Evolutionary conservation across 2,113 vertebrate genomes (phyloP), one percentile per base, ranked within the genome.

Genomic region (Gallinago jamesoni): DNA sequence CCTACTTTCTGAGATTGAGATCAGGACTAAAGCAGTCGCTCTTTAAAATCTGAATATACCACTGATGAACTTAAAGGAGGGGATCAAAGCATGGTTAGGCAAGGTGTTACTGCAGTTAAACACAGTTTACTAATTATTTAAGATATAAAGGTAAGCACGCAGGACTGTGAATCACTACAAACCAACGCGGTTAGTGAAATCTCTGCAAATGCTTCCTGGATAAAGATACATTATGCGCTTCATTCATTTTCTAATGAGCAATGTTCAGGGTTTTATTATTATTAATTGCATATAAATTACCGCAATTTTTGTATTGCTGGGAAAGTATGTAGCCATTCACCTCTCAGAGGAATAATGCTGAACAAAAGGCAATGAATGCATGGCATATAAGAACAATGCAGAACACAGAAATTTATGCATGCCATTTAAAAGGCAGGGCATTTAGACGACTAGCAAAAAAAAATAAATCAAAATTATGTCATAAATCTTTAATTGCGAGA

Each of bases 271-370:
- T 73, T 94, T 97, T 93, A 93, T 94, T 97, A 91, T 96, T 96
- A 96, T 94, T 97, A 97, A 97, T 91, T 96, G 93, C 93, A 95
- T 93, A 95, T 94, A 96, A 97, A 97, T 96, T 93, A 94, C 90
- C 84, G 37, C 84, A 85, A 95, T 93, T 97, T 96, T 91, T 97
- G 63, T 96, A 97, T 92, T 76, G 63, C 83, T 91, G 56, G 78
- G 70, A 87, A 96, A 90, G 85, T 93, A 92, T 96, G 97, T 96
- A 96, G 96, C 91, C 84, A 74, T 94, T 95, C 86, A 94, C 93
- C 79, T 95, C 94, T 96, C 80, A 66, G 75, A 96, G 80, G 91
- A 97, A 92, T 74, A 84, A 94, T 62, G 70, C 50, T 91, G 81
- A 92, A 93, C 62, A 92, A 93, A 96, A 96, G 92, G 81, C 74